Evolutionary conservation across 2,888 invertebrate species (phyloP).

Genomic region (Eurytoma adleriae): DNA sequence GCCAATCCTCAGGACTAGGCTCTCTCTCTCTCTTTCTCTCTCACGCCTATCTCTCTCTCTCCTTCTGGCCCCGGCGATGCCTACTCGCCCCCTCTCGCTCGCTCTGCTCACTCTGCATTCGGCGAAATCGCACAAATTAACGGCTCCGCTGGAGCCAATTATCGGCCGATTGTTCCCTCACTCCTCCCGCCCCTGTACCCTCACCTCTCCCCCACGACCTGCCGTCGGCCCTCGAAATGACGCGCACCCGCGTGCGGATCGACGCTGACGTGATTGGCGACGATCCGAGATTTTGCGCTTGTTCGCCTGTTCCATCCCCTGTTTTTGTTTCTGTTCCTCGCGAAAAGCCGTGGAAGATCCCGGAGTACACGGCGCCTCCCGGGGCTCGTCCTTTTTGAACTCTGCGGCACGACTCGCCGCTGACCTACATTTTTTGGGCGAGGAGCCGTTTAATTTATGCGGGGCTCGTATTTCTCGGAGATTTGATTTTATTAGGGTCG

Average conservation of each 20-base stretch:
- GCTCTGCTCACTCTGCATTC: constrained; percentile 6
- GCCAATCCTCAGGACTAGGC: constrained; percentile 23
- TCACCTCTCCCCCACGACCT: constrained; percentile 1
- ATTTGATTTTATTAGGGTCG: too few species aligned
- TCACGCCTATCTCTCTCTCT: not conserved
- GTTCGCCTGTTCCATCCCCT: not conserved
- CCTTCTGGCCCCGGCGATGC: not conserved
- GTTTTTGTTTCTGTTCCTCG: not conserved
- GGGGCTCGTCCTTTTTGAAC: too few species aligned
- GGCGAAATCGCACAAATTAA: constrained; percentile 52
- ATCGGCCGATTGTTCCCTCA: constrained; percentile 46
- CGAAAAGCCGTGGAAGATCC: too few species aligned
- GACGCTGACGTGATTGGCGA: constrained; percentile 12
- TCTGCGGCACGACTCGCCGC: too few species aligned
- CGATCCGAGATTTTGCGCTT: not conserved
- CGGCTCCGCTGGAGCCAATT: constrained; percentile 49
- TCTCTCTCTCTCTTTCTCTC: not conserved
- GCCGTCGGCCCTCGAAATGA: constrained; percentile 1
- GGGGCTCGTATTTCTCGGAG: too few species aligned
- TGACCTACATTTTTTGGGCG: too few species aligned
- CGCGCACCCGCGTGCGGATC: not conserved
- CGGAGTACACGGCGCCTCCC: too few species aligned
- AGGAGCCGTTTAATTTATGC: too few species aligned
- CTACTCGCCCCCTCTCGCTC: too few species aligned
- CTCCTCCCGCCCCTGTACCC: not conserved